Base-by-base conservation (phyloP, 2,113 vertebrate genomes). In the Brachirus orientalis region DNA sequence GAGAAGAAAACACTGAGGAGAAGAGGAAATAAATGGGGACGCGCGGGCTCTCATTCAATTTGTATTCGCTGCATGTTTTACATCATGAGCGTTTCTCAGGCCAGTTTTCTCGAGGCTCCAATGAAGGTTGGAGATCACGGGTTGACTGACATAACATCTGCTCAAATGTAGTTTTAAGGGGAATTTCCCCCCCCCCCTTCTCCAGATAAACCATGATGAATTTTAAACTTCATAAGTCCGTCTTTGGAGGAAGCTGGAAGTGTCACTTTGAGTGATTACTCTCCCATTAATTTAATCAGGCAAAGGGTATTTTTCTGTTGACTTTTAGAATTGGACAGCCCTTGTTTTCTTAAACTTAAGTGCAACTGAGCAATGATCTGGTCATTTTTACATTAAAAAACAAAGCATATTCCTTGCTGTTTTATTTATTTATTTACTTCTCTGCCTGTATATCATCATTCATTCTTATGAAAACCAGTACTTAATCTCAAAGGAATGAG, bases 401-500 rank as follows among this genome's bases (percentile, higher is more conserved):
- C 6, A 47, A 59, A 69, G 3, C 28, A 28, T 28, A 28, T 28
- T 28, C 28, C 28, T 4, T 22, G 9, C 40, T n/a, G 1, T 33
- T n/a, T n/a, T n/a, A n/a, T n/a, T n/a, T n/a, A 12, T 63, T 56
- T 63, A 38, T 37, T 58, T 55, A 50, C 18, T 16, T 59, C n/a
- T n/a, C n/a, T n/a, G n/a, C n/a, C n/a, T n/a, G n/a, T n/a, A n/a
- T n/a, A n/a, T n/a, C n/a, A n/a, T n/a, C n/a, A n/a, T n/a, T n/a
- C n/a, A 28, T 28, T 28, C 28, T 28, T 28, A 6, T 28, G 28
- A 28, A 28, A 28, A 4, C 28, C 6, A 28, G 28, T 28, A 28
- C 28, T 28, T 28, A 4, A 28, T 50, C 77, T 69, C 58, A 71
- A 59, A 80, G 47, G 75, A 79, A 79, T 72, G 48, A 57, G n/a